Base-by-base conservation (phyloP, 2,797 vertebrate genomes). In the Cossypha dichroa region DNA sequence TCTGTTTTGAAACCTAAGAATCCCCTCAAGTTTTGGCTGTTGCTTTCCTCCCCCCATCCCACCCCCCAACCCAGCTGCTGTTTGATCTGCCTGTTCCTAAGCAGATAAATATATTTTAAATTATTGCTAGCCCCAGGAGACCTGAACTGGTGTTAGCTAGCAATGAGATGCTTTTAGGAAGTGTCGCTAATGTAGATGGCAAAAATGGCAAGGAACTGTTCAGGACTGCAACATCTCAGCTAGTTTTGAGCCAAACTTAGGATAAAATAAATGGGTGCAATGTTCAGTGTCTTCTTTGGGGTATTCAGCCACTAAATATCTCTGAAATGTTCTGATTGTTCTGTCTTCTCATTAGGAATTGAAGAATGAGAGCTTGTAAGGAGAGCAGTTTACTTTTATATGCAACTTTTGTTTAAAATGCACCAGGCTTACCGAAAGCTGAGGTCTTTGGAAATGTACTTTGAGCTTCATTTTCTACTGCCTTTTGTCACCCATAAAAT, bases 51-150 rank as follows among this genome's bases (percentile, higher is more conserved):
- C 31, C 19, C 19, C 7, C 31, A 34, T 12, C 19, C 9, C 11
- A 8, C 20, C 15, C 22, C 38, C 28, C 49, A 82, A 59, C n/a
- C 41, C 60, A 89, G 41, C 25, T 94, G 33, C 59, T 89, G 56
- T 92, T 96, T 89, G 75, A 91, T 91, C 86, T 93, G 15, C 74
- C 28, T 91, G 40, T 74, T 92, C 73, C 74, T 91, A 92, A 91
- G 84, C 77, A 72, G 90, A 89, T 89, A 94, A 97, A 95, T 94
- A 92, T 89, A 92, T 96, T 91, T 93, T 88, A 92, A 96, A 96
- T 92, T 93, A 82, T 80, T 94, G 49, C 78, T 92, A 89, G 28
- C 52, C 84, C 56, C 75, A 64, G 78, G 60, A 66, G 82, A 94
- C 80, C 45, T 0, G 0, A 85, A 89, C 54, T 68, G 38, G 81